These are phyloP conservation scores for Phylloscopus trochilus DNA, from an alignment of 2,113 vertebrate species.

Conservation along the genomic window DNA sequence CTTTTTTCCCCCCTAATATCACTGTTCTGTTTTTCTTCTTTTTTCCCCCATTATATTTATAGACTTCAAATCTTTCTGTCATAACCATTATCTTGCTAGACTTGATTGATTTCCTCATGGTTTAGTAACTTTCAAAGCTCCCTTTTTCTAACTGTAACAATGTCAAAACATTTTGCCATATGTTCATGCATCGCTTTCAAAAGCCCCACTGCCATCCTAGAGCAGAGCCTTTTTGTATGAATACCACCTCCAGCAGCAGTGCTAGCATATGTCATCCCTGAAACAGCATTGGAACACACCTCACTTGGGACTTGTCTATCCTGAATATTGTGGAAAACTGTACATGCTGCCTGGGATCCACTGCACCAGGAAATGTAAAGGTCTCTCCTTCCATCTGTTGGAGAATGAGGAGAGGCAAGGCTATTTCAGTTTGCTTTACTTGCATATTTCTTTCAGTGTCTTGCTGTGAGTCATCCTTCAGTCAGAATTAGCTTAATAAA, in stretches of 20 bases:
- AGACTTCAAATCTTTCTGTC: not conserved
- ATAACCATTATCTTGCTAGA: slow-evolving; percentile 27
- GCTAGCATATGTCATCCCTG: not conserved
- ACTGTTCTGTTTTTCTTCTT: not conserved
- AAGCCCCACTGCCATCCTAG: not conserved
- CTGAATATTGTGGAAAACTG: not conserved
- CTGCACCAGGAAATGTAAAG: not conserved
- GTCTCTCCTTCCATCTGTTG: not conserved
- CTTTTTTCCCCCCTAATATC: not conserved
- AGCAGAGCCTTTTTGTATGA: not conserved
- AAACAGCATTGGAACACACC: not conserved
- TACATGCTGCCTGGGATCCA: not conserved
- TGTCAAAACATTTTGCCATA: slow-evolving; percentile 53
- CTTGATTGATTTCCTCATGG: slow-evolving; percentile 20
- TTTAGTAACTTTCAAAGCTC: slow-evolving; percentile 29
- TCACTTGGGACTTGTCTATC: not conserved
- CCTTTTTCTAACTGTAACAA: not conserved
- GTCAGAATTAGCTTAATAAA: not conserved
- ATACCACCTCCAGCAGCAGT: not conserved
- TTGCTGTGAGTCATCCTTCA: not conserved
- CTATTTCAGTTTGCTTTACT: not conserved
- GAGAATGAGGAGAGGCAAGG: not conserved
- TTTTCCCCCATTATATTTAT: not conserved
- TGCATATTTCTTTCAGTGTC: not conserved
- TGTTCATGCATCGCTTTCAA: not conserved